A percentile compares a stretch with the other conserved stretches of the same genome.
Evolutionary conservation across 2,888 invertebrate genomes (phyloP).

Genomic region (Mylabris sibirica): DNA sequence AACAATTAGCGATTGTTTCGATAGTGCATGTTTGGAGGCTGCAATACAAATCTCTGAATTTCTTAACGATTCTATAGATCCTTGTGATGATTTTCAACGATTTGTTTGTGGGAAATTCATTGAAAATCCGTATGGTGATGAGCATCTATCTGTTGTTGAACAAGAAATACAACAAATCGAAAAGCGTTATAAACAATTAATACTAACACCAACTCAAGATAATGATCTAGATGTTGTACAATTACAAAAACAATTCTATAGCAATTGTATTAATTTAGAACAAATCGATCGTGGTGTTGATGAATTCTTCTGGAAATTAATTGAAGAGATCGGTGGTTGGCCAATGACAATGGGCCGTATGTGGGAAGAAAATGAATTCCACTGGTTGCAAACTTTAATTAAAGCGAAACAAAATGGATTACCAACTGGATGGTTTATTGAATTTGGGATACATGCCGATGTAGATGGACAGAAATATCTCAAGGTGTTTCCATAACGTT

Average conservation of each 20-base stretch:
- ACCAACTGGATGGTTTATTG: conserved; percentile 42
- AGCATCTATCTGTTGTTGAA: conserved; percentile 18
- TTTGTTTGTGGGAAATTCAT: conserved; percentile 78
- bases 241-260: conserved; percentile 43
- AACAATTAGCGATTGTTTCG: not conserved
- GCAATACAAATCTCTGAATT: conserved; percentile 72
- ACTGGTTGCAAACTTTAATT: conserved; percentile 47
- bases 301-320: conserved; percentile 35
- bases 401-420: conserved; percentile 46
- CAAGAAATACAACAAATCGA: conserved; percentile 14
- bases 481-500: not conserved
- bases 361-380: conserved; percentile 44
- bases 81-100: conserved; percentile 80
- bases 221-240: conserved; percentile 18
- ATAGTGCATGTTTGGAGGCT: conserved; percentile 58
- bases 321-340: conserved; percentile 50
- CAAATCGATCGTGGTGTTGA: conserved; percentile 36
- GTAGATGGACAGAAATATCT: conserved; percentile 15
- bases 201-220: conserved; percentile 10
- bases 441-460: conserved; percentile 14
- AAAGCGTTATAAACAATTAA: conserved; percentile 2
- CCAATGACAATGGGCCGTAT: conserved; percentile 44
- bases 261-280: conserved; percentile 42
- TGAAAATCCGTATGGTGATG: conserved; percentile 64
- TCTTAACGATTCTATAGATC: conserved; percentile 72